Evolutionary conservation across 2,113 vertebrate genomes (phyloP).

Genomic region (Rhombomys opimus): DNA sequence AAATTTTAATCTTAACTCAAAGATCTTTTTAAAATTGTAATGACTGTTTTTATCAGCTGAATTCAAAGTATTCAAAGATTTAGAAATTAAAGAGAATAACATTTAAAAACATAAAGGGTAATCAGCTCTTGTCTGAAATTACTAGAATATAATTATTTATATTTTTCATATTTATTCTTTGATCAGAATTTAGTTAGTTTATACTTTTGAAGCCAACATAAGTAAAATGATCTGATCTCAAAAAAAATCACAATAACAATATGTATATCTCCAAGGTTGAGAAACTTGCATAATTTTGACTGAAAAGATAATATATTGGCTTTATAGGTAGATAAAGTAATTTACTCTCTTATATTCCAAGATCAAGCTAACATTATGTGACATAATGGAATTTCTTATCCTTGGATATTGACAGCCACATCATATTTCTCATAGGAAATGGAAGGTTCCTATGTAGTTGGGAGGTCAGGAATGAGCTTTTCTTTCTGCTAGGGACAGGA

Average conservation of each 20-base stretch:
- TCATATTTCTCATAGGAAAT: neutral
- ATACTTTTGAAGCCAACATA: neutral
- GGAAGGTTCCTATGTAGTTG: neutral
- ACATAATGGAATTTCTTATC: neutral
- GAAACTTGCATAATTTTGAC: neutral
- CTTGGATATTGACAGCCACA: neutral
- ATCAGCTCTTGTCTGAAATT: neutral
- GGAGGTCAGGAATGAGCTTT: neutral
- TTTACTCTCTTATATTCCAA: neutral
- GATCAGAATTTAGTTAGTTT: neutral
- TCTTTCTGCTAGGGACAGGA: neutral
- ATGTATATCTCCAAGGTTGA: neutral
- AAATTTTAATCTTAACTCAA: constrained; percentile 38
- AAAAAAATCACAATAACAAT: neutral
- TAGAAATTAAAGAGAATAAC: neutral
- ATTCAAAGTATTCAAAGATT: neutral
- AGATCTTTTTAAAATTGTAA: neutral
- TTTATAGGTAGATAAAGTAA: neutral
- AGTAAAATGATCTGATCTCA: neutral
- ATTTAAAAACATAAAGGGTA: neutral
- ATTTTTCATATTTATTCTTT: neutral
- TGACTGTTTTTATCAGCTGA: neutral
- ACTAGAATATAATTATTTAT: neutral
- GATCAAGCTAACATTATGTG: neutral
- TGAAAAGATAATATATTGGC: constrained; percentile 14